A percentile compares a stretch with the other conserved stretches of the same genome.
phyloP scores from a whole-genome alignment of 2,797 vertebrate species.

The Nasua narica region DNA sequence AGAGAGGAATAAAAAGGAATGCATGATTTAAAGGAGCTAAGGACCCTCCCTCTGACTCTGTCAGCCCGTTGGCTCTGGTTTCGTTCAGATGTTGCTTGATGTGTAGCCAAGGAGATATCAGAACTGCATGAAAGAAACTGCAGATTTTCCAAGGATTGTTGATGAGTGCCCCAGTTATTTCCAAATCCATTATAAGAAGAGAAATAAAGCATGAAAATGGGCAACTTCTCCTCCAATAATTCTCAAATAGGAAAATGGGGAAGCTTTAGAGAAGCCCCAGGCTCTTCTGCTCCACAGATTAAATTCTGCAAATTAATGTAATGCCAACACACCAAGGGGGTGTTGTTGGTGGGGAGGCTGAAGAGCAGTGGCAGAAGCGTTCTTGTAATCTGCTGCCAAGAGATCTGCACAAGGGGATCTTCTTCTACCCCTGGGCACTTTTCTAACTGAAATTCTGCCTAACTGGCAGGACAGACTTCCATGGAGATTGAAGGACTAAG shows the following conservation, averaged over 20 bases:
- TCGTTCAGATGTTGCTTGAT: not conserved
- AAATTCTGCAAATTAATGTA: not conserved
- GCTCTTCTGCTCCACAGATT: not conserved
- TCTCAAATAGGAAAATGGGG: not conserved
- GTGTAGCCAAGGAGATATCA: not conserved
- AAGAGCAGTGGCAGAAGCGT: not conserved
- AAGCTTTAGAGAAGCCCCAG: not conserved
- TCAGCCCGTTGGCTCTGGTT: not conserved
- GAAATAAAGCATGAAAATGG: not conserved
- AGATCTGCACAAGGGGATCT: not conserved
- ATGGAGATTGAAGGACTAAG: not conserved
- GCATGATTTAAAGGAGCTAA: not conserved
- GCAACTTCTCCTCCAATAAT: not conserved
- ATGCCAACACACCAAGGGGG: not conserved
- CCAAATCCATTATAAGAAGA: conserved; percentile 51
- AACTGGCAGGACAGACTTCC: not conserved
- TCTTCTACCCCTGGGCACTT: not conserved
- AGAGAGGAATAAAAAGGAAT: not conserved
- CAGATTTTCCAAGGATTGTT: conserved; percentile 12
- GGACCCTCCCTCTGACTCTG: not conserved
- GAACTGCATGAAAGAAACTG: not conserved
- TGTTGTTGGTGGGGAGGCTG: not conserved
- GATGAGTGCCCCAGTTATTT: conserved; percentile 45
- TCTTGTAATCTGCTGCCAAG: not conserved
- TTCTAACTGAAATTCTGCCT: not conserved